Conservation (phyloP, 2,113 vertebrate species). For the Sminthopsis crassicaudata region DNA sequence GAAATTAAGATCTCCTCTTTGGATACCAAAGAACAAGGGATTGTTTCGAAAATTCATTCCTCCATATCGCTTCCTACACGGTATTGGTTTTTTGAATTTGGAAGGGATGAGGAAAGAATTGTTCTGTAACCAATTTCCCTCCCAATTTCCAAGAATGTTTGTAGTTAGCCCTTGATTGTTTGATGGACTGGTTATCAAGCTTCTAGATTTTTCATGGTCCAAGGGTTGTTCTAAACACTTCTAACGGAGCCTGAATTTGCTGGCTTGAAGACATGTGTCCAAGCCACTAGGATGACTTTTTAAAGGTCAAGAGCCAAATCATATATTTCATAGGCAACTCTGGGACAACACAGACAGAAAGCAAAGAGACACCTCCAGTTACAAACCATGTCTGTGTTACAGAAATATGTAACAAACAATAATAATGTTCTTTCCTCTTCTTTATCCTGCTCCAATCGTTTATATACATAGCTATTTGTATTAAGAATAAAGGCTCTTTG, state of each 20-base stretch:
- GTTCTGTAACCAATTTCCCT: not conserved
- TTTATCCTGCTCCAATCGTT: not conserved
- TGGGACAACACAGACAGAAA: not conserved
- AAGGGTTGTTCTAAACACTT: not conserved
- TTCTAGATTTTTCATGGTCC: not conserved
- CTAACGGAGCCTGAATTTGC: not conserved
- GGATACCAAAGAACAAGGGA: constrained; percentile 24
- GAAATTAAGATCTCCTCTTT: not conserved
- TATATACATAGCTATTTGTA: not conserved
- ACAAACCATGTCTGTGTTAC: not conserved
- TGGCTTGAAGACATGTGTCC: not conserved
- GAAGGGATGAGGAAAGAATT: not conserved
- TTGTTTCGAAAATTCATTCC: not conserved
- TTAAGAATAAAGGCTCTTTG: not conserved
- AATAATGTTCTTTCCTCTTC: not conserved
- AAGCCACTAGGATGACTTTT: not conserved
- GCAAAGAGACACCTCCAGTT: not conserved
- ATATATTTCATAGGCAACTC: not conserved
- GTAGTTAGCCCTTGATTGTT: not conserved
- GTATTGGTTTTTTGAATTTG: not conserved
- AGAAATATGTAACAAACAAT: not conserved
- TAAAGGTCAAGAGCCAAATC: not conserved
- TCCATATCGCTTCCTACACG: not conserved
- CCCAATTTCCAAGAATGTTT: not conserved
- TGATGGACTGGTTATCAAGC: not conserved